Evolutionary conservation across 92 coral and sea anemone species (phyloP).

Genomic region (Siderastrea siderea): DNA sequence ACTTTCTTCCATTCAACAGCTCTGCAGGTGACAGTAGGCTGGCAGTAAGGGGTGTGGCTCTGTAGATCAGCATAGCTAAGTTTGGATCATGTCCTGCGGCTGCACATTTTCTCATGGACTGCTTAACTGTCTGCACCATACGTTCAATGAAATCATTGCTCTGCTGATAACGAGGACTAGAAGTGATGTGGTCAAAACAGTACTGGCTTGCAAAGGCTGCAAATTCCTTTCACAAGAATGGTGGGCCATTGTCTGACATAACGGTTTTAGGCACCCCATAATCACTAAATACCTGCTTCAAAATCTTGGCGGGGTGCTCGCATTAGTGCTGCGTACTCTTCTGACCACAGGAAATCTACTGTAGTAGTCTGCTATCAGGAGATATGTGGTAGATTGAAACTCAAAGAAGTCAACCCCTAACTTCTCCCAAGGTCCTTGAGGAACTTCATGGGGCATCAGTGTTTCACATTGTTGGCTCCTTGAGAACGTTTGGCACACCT

Average conservation of each 20-base stretch:
- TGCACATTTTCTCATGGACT: neutral
- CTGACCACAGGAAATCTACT: conserved; percentile 65
- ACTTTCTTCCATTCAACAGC: neutral
- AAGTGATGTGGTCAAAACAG: conserved; percentile 41
- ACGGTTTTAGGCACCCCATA: conserved; percentile 65
- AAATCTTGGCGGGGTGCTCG: too few relatives aligned
- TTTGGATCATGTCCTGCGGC: neutral
- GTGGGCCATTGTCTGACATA: conserved; percentile 66
- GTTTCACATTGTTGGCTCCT: neutral
- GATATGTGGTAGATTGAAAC: too few relatives aligned
- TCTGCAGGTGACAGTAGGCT: conserved; percentile 18
- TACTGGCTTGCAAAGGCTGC: neutral
- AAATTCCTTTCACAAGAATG: neutral
- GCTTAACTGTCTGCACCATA: conserved; percentile 57
- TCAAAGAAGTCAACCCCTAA: neutral
- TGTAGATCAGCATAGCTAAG: conserved; percentile 1
- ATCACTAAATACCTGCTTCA: neutral
- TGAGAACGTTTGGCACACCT: conserved; percentile 14
- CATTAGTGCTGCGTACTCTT: neutral
- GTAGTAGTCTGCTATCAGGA: too few relatives aligned
- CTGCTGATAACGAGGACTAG: conserved; percentile 36
- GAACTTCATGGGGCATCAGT: neutral
- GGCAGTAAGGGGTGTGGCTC: neutral
- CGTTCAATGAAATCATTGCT: conserved; percentile 59
- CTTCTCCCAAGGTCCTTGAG: conserved; percentile 59